Evolutionary conservation across 2,113 vertebrate species (phyloP), one percentile per base, ranked within the genome.

Genomic region (Thryonomys swinderianus): DNA sequence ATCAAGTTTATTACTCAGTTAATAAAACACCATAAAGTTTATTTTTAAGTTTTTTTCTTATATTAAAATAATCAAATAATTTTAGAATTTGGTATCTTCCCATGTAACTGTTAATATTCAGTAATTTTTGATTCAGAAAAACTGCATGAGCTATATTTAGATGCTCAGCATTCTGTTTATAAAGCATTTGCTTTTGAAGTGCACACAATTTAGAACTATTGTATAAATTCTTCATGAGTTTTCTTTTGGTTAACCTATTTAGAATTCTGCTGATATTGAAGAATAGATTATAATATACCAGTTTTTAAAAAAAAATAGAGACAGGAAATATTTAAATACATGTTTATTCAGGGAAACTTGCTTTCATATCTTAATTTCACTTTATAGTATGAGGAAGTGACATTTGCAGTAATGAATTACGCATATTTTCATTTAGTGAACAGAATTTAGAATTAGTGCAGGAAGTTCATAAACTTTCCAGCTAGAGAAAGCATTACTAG

Each of bases 341-440:
- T 53, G 1, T 27, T 81, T 27, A 48, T 20, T 55, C 16, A 74
- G 11, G 5, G 94, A 78, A 25, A 0, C 85, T 67, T 32, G 27
- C 57, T 73, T 92, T 87, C 51, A 83, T 79, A 69, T 84, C 13
- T 76, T 55, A 51, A 78, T 59, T 95, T 86, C 62, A 59, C 13
- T 93, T 85, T 79, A 14, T 3, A 69, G 69, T 74, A 64, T 76
- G 48, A 88, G 34, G 9, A 3, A 79, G 30, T 94, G 37, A 83
- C 32, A 74, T 69, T 79, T 40, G 0, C 51, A 82, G 51, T 48
- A 53, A 37, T 10, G 62, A 0, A 87, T 69, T 62, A 69, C 3
- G 73, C 13, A 64, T 23, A 45, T 66, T 81, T 80, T n/a, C 18
- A 53, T 27, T 78, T 81, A 64, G 23, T 3, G 4, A 88, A 1